A percentile compares a stretch with the other conserved stretches of the same genome.
phyloP scores from a whole-genome alignment of 2,797 vertebrate species.

The Pangasius larnaudii region DNA sequence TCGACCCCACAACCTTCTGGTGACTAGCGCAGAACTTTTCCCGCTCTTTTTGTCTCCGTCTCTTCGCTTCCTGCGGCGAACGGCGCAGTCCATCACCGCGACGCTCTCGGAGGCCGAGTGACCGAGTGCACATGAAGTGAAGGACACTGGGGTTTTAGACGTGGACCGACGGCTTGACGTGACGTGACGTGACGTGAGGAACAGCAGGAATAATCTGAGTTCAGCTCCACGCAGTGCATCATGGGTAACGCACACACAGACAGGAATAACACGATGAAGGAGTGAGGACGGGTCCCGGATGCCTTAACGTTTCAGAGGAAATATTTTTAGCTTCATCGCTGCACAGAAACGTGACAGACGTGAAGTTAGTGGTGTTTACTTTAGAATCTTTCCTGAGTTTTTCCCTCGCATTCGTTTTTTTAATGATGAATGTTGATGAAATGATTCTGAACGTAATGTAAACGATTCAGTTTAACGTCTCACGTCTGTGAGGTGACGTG shows the following conservation, averaged over 20 bases:
- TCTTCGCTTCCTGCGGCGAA: neutral
- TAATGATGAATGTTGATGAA: no score
- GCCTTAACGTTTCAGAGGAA: no score
- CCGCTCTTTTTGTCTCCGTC: neutral
- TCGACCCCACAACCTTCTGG: neutral
- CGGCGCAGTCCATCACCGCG: constrained; percentile 49
- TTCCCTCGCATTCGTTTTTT: no score
- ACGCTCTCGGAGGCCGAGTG: neutral
- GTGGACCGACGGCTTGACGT: neutral
- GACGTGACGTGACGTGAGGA: neutral
- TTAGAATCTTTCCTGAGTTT: no score
- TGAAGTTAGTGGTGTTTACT: no score
- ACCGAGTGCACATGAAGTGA: neutral
- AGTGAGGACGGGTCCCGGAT: no score
- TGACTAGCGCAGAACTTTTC: neutral
- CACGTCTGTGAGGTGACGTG: neutral
- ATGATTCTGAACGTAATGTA: neutral
- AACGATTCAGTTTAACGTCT: neutral
- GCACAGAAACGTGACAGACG: no score
- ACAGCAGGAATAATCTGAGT: neutral
- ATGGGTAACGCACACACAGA: neutral
- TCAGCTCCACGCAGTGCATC: neutral
- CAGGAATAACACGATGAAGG: neutral
- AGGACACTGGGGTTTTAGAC: neutral
- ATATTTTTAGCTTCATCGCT: no score